These are phyloP conservation scores for Epizoanthus ramosus DNA, from an alignment of 92 coral and sea anemone species.

Conservation along the genomic window DNA sequence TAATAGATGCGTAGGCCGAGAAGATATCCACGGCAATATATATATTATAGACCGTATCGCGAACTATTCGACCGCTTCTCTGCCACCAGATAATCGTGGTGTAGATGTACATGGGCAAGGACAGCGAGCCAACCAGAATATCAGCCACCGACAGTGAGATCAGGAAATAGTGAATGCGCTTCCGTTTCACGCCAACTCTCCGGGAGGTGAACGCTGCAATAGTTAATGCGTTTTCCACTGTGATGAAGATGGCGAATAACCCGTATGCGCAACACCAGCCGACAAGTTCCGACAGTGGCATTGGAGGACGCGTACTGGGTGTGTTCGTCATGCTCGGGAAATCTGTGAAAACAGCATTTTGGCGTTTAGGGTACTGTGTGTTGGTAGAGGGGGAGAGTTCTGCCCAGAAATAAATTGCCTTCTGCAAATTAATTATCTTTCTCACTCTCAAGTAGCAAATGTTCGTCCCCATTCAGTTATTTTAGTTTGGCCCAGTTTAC, in stretches of 20 bases:
- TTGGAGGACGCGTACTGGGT: background rate
- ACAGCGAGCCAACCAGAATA: constrained; percentile 9
- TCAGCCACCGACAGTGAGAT: constrained; percentile 20
- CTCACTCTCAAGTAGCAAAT: too few relatives aligned
- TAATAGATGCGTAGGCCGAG: constrained; percentile 24
- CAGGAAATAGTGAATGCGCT: constrained; percentile 17
- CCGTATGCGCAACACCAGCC: constrained; percentile 21
- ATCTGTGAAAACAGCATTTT: background rate
- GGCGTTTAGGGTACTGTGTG: too few relatives aligned
- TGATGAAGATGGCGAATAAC: constrained; percentile 4
- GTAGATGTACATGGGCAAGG: constrained; percentile 23
- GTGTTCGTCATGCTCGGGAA: constrained; percentile 4
- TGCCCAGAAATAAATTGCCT: too few relatives aligned
- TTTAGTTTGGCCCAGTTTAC: too few relatives aligned
- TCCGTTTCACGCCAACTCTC: constrained; percentile 10
- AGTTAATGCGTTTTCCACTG: constrained; percentile 22
- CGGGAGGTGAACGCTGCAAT: constrained; percentile 22
- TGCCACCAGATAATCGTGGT: constrained; percentile 17
- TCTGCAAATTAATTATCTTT: too few relatives aligned
- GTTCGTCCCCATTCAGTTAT: too few relatives aligned
- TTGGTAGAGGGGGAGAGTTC: too few relatives aligned
- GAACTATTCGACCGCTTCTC: constrained; percentile 2
- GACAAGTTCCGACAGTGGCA: constrained; percentile 13
- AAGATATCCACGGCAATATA: constrained; percentile 13
- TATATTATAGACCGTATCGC: constrained; percentile 9